A percentile compares a stretch with the other conserved stretches of the same genome.
Evolutionary conservation across 64 coral and sea anemone species (phyloP).

Genomic region (Astreopora myriophthalma): DNA sequence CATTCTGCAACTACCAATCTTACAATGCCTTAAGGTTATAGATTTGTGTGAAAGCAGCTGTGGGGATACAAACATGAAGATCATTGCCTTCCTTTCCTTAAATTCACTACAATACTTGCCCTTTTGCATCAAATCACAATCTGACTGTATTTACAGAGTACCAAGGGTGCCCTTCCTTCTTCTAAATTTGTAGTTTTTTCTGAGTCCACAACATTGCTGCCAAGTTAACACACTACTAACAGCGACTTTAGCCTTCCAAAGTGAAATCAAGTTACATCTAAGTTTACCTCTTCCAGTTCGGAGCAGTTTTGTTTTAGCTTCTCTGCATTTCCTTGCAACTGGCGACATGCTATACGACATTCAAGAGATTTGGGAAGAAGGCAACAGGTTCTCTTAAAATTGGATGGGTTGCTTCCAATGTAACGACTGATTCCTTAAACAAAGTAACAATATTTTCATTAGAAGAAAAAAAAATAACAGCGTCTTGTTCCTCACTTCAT

Average conservation of each 20-base stretch:
- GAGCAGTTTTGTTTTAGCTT: slow-evolving; percentile 37
- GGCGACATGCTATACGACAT: slow-evolving; percentile 38
- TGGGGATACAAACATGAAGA: too few relatives aligned
- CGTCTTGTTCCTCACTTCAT: too few relatives aligned
- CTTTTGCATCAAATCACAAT: too few relatives aligned
- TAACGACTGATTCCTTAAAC: slow-evolving; percentile 27
- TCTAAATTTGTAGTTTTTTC: too few relatives aligned
- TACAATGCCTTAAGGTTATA: background rate
- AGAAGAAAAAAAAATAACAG: background rate
- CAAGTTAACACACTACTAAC: too few relatives aligned
- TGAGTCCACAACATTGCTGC: too few relatives aligned
- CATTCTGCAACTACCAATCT: background rate
- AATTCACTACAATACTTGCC: too few relatives aligned
- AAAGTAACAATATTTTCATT: background rate
- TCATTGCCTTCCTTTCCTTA: too few relatives aligned
- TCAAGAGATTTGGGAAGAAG: slow-evolving; percentile 40
- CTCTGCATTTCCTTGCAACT: slow-evolving; percentile 21
- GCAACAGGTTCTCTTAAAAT: slow-evolving; percentile 48
- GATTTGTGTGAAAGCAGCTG: too few relatives aligned
- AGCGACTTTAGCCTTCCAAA: too few relatives aligned
- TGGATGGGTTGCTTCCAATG: slow-evolving; percentile 49
- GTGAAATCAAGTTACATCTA: background rate
- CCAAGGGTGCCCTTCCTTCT: too few relatives aligned
- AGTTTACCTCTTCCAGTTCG: slow-evolving; percentile 14
- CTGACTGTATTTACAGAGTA: too few relatives aligned